Evolutionary conservation across 2,888 invertebrate genomes (phyloP), one percentile per base, ranked within the genome.

Genomic region (Thymelicus acteon): DNA sequence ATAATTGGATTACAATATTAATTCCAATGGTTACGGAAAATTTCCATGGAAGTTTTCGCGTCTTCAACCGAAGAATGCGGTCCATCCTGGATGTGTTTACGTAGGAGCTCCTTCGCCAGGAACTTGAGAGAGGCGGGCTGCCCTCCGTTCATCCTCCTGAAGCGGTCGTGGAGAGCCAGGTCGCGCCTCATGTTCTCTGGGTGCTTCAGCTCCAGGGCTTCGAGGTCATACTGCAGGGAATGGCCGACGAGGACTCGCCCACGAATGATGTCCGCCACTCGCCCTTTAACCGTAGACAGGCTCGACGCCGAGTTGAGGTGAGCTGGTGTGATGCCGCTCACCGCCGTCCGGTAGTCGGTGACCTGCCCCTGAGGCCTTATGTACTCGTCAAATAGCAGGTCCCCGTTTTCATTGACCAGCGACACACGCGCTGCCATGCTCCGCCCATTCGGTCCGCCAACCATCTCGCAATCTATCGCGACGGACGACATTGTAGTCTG

Each of bases 381-480:
- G 19, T 47, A 68, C 13, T 68, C 4, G 62, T 68, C 68, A 13
- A 68, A 1, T 1, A 68, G 0, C 0, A 62, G 54, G 1, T 57
- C 37, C 5, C 62, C 54, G 12, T 47, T 10, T 13, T 62, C 62
- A 54, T 68, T 62, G 7, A 68, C 68, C 7, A 68, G n/a, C 2
- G 68, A 52, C 6, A 68, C 68, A 5, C 68, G 44, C 10, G 68
- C 68, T 13, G 62, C 62, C 54, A 68, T 1, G 61, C n/a, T 62
- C 8, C 47, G 31, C 0, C 57, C 57, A 13, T 15, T 13, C 8
- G 10, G 7, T 1, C 62, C 68, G 6, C 47, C 62, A 2, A 68
- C 47, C 68, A 68, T 68, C 54, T 68, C 62, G 39, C 68, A 68
- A 37, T 68, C 68, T 10, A 68, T 57, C 1, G 68, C 68, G 7